Conservation (phyloP, 1,140 invertebrate species). For the Choristoneura fumiferana region DNA sequence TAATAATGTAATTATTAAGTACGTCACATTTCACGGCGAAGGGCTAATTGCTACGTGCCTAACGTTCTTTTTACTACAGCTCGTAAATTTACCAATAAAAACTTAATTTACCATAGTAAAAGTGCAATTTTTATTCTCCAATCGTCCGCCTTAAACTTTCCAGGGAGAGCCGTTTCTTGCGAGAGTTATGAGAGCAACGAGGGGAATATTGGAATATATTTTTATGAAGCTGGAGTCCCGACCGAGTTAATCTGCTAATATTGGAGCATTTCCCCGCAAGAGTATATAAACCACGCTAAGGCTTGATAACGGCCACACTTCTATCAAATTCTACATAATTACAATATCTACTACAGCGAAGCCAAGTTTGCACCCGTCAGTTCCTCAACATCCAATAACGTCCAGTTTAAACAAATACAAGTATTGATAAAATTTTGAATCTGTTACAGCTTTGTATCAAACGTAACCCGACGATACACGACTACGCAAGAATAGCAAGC, state of each 20-base stretch:
- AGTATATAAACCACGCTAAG: constrained; percentile 38
- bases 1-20: background rate
- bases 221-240: constrained; percentile 48
- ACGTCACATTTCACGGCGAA: background rate
- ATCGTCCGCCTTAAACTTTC: constrained; percentile 58
- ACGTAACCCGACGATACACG: no score
- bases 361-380: no score
- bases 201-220: constrained; percentile 66
- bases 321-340: no score
- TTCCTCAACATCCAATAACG: no score
- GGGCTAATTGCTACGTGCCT: constrained; percentile 34
- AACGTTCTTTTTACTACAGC: constrained; percentile 36
- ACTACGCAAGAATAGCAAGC: no score
- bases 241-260: constrained; percentile 63
- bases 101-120: constrained; percentile 60
- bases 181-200: constrained; percentile 58
- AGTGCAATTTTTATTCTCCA: constrained; percentile 63
- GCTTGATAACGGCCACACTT: background rate
- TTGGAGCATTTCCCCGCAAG: constrained; percentile 56
- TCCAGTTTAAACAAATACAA: no score
- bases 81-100: constrained; percentile 61
- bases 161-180: constrained; percentile 50
- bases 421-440: no score
- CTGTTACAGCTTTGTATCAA: no score
- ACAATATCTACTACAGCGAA: no score